Evolutionary conservation across 2,113 vertebrate genomes (phyloP).

Genomic region (Clarias macrocephalus): DNA sequence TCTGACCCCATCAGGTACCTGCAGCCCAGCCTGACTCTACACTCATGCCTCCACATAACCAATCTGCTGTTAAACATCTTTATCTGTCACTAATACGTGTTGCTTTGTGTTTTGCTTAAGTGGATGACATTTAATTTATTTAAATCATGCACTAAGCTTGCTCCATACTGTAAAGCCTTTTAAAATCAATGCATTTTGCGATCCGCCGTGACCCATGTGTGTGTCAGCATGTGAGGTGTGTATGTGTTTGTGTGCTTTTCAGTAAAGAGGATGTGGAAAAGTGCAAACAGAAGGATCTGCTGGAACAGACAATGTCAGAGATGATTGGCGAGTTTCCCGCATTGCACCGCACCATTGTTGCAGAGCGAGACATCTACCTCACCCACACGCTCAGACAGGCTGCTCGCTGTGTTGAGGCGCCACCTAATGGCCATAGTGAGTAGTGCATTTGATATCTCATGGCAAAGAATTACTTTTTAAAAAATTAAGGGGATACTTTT

Average conservation of each 20-base stretch:
- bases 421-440: constrained; percentile 74
- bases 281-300: constrained; percentile 97
- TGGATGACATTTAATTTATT: not conserved
- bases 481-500: too few relatives aligned
- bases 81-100: not conserved
- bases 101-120: not conserved
- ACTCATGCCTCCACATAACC: too few relatives aligned
- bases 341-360: constrained; percentile 95
- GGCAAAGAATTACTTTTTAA: too few relatives aligned
- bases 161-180: not conserved
- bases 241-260: constrained; percentile 50
- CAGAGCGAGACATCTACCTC: constrained; percentile 94
- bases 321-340: constrained; percentile 99
- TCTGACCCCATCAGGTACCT: constrained; percentile 96
- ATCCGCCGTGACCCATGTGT: not conserved
- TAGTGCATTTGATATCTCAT: not conserved
- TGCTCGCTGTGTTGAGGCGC: constrained; percentile 89
- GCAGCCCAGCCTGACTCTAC: not conserved
- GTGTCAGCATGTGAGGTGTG: not conserved
- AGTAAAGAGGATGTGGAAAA: constrained; percentile 99
- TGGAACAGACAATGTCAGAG: constrained; percentile 98
- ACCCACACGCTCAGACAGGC: constrained; percentile 94
- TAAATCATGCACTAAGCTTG: not conserved
- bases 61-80: not conserved
- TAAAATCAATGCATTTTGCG: not conserved